These are phyloP conservation scores for Euborellia annulipes DNA, from an alignment of 1,140 invertebrate species.

Conservation along the genomic window DNA sequence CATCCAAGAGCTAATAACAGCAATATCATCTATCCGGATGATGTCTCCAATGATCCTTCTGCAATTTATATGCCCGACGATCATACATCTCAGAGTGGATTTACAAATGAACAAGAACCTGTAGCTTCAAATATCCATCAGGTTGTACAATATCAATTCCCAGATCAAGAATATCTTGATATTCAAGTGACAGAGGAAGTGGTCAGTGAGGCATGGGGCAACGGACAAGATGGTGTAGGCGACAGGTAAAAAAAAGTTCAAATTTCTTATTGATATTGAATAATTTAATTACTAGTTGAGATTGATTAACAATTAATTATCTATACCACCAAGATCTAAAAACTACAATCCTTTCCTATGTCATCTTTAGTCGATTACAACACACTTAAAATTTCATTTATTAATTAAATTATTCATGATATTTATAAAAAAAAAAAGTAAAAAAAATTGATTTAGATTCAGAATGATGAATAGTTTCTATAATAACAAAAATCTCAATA, in stretches of 20 bases:
- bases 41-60: constrained; percentile 42
- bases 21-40: constrained; percentile 33
- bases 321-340: no score
- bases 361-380: no score
- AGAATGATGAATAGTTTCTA: no score
- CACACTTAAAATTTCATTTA: no score
- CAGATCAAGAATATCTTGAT: constrained; percentile 9
- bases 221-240: constrained; percentile 32
- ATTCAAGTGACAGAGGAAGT: constrained; percentile 22
- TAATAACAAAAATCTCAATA: no score
- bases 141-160: constrained; percentile 11
- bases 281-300: no score
- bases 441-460: no score
- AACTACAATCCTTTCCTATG: no score
- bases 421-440: no score
- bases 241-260: constrained; percentile 45
- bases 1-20: constrained; percentile 26
- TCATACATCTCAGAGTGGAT: constrained; percentile 18
- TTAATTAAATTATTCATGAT: no score
- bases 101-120: constrained; percentile 20
- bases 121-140: constrained; percentile 23
- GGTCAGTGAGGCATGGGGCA: constrained; percentile 25
- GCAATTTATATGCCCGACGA: constrained; percentile 39
- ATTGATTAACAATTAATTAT: no score
- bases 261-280: no score